Evolutionary conservation across 1,140 invertebrate genomes (phyloP), one percentile per base, ranked within the genome.

Genomic region (Metaphire vulgaris): DNA sequence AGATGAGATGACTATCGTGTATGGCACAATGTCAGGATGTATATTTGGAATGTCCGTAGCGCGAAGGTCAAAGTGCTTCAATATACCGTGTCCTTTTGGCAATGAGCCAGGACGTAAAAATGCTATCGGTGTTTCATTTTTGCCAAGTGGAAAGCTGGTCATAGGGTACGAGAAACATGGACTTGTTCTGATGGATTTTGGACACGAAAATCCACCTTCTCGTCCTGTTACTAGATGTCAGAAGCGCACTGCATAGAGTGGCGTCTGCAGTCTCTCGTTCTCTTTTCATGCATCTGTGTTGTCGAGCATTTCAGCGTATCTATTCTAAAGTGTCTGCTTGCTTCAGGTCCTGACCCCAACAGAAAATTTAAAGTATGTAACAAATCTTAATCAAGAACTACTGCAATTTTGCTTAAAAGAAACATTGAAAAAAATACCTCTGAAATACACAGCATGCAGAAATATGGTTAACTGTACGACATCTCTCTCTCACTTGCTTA

Each of bases 21-120:
- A 76, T 29, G 75, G 68, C 33, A 76, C 75, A 15, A 76, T 72
- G 41, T 76, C 75, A 12, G 75, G 75, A 15, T 76, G 75, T 33
- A 41, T 76, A 21, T 76, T 76, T 41, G 75, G 75, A 30, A 76
- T 76, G 75, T 71, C 68, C 12, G 75, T 76, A 2, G 29, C 26
- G 0, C 31, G 41, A 15, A 33, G 75, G 2, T 71, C 33, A 21
- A 76, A 76, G 33, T 29, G 71, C 33, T 76, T 76, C 69, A 76
- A 76, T 33, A 71, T 76, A 21, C 75, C 75, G 1, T 76, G 75
- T 72, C 75, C 75, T 14, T n/a, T 29, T 26, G 68, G 2, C 0
- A 32, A 30, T 28, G 68, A 29, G 26, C 26, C 66, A 21, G 15
- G 28, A 30, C 74, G 74, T 30, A n/a, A 34, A 28, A 65, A 75